Conservation (phyloP, 2,113 vertebrate species). For the Syngnathus scovelli region DNA sequence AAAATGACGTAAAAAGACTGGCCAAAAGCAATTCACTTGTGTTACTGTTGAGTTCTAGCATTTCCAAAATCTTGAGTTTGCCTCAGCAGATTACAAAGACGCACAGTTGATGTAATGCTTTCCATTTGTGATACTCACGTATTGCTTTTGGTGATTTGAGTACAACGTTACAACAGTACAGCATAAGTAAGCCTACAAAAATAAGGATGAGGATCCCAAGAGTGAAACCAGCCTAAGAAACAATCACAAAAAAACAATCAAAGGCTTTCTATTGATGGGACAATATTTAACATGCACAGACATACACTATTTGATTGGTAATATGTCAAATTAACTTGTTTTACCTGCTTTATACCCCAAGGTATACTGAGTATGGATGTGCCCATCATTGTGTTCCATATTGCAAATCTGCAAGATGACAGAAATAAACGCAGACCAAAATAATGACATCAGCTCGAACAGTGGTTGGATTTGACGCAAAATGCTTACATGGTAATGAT, state of each 20-base stretch:
- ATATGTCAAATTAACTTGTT: slow-evolving; percentile 1
- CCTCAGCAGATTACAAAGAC: background rate
- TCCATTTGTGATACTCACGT: slow-evolving; percentile 71
- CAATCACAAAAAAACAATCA: slow-evolving; percentile 5
- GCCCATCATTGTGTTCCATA: slow-evolving; percentile 99
- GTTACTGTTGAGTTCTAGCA: no score
- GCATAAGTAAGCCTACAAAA: slow-evolving; percentile 82
- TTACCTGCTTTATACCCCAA: slow-evolving; percentile 97
- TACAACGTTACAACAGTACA: slow-evolving; percentile 92
- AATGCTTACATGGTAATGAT: slow-evolving; percentile 89
- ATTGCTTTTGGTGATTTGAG: slow-evolving; percentile 85
- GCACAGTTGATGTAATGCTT: background rate
- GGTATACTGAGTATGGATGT: slow-evolving; percentile 97
- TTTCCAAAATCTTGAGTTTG: background rate
- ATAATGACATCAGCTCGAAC: background rate
- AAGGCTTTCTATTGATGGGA: background rate
- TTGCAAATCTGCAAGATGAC: slow-evolving; percentile 81
- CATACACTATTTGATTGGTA: background rate
- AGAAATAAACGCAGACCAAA: slow-evolving; percentile 7
- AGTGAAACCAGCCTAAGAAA: slow-evolving; percentile 87
- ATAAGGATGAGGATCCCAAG: slow-evolving; percentile 82
- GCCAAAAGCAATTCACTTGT: no score
- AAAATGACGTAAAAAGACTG: no score
- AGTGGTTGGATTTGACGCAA: background rate
- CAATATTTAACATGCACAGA: background rate